Percentiles rank a stretch among this genome's conserved stretches.
Evolutionary conservation across 1,140 invertebrate genomes (phyloP).

Genomic region (Cyrtorhinus lividipennis): DNA sequence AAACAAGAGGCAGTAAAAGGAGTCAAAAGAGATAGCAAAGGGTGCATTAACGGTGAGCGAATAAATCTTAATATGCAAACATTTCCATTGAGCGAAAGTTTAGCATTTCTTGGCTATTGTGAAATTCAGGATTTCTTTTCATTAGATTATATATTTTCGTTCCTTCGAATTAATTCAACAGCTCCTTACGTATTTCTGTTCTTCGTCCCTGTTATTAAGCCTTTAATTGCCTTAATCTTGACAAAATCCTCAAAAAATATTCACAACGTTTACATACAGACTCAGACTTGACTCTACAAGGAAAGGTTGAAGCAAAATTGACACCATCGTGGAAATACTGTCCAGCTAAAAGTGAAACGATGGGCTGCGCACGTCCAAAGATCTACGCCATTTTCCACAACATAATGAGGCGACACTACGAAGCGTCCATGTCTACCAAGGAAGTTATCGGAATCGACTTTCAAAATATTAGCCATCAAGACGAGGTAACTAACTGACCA

Average conservation of each 20-base stretch:
- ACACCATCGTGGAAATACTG: background rate
- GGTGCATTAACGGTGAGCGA: constrained; percentile 14
- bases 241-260: background rate
- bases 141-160: too few species aligned
- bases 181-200: too few species aligned
- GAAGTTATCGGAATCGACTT: background rate
- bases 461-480: background rate
- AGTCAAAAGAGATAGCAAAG: constrained; percentile 11
- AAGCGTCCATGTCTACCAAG: background rate
- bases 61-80: background rate
- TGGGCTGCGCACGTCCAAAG: constrained; percentile 13
- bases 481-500: constrained; percentile 16
- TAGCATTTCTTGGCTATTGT: too few species aligned
- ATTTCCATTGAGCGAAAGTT: too few species aligned
- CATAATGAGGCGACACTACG: background rate
- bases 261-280: background rate
- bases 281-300: constrained; percentile 10
- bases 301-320: background rate
- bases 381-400: background rate
- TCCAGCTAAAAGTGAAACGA: constrained; percentile 14
- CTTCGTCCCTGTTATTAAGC: too few species aligned
- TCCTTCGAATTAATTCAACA: too few species aligned
- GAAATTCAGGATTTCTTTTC: too few species aligned
- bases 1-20: constrained; percentile 13
- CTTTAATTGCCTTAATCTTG: too few species aligned